Percentiles rank a stretch among this genome's conserved stretches.
Evolutionary conservation across 2,888 invertebrate species (phyloP).

Genomic region (Cephus pygmeus): DNA sequence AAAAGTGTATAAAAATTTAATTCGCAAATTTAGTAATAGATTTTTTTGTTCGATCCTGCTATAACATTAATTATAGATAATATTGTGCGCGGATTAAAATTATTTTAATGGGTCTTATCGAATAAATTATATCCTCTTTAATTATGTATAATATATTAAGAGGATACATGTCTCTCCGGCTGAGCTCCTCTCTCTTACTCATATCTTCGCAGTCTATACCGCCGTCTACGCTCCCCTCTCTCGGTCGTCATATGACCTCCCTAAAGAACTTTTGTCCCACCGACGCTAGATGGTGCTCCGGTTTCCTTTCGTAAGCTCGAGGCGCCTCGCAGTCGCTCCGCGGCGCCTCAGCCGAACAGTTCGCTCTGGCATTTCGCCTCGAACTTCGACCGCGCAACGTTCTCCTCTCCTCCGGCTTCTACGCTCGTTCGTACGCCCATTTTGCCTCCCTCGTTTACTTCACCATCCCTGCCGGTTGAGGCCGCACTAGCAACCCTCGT

Average conservation of each 20-base stretch:
- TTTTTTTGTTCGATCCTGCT: too few relatives aligned
- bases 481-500: constrained; percentile 23
- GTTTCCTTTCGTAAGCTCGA: constrained; percentile 36
- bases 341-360: constrained; percentile 52
- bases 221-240: not conserved
- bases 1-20: not conserved
- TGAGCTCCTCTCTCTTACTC: not conserved
- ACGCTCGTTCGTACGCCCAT: constrained; percentile 10
- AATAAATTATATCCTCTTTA: not conserved
- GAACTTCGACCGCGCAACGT: constrained; percentile 21
- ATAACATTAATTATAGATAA: not conserved
- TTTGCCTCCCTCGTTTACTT: constrained; percentile 26
- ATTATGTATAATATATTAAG: not conserved
- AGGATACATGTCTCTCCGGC: not conserved
- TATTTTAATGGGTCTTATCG: not conserved
- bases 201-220: not conserved
- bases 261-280: not conserved
- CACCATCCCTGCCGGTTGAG: constrained; percentile 38
- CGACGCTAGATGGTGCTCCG: constrained; percentile 44
- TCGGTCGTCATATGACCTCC: not conserved
- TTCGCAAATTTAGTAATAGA: not conserved
- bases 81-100: not conserved
- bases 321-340: constrained; percentile 43
- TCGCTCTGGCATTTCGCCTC: constrained; percentile 28
- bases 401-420: not conserved